Percentiles rank a stretch among this genome's conserved stretches.
Conservation (phyloP, 1,140 invertebrate species). For the Drosophila saltans region DNA sequence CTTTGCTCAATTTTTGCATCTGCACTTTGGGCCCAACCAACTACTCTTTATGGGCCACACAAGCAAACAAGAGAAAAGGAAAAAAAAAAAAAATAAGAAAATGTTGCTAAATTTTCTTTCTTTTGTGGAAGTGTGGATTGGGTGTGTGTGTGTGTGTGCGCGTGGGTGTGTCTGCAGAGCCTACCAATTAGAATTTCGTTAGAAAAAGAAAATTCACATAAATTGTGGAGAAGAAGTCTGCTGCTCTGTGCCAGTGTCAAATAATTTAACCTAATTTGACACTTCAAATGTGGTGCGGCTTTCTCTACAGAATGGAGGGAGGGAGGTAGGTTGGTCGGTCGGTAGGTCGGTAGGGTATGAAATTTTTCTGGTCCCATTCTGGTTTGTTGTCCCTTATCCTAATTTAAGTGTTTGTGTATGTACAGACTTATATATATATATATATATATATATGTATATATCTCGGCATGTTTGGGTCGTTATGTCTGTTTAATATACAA, state of each 20-base stretch:
- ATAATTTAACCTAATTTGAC: conserved; percentile 83
- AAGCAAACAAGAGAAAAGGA: too few relatives aligned
- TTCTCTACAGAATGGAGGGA: neutral
- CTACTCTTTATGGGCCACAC: conserved; percentile 58
- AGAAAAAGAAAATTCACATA: conserved; percentile 54
- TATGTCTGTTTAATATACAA: conserved; percentile 74
- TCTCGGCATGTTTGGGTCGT: conserved; percentile 64
- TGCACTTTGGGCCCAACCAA: conserved; percentile 55
- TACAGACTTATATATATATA: neutral
- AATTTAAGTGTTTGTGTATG: conserved; percentile 74
- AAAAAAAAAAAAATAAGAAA: neutral
- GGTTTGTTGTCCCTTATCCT: conserved; percentile 68
- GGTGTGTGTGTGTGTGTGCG: neutral
- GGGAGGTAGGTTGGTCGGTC: neutral
- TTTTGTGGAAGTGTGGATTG: conserved; percentile 11
- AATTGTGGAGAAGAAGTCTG: conserved; percentile 47
- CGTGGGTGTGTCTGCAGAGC: neutral
- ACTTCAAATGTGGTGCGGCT: conserved; percentile 69
- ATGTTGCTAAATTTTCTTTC: conserved; percentile 20
- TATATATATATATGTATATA: conserved; percentile 35
- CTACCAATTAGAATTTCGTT: conserved; percentile 70
- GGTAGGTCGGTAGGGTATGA: too few relatives aligned
- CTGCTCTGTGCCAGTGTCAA: conserved; percentile 65
- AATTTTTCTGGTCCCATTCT: conserved; percentile 13
- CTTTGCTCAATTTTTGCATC: conserved; percentile 49